A percentile compares a stretch with the other conserved stretches of the same genome.
Conservation (phyloP, 2,797 vertebrate genomes). For the Peromyscus nudipes region DNA sequence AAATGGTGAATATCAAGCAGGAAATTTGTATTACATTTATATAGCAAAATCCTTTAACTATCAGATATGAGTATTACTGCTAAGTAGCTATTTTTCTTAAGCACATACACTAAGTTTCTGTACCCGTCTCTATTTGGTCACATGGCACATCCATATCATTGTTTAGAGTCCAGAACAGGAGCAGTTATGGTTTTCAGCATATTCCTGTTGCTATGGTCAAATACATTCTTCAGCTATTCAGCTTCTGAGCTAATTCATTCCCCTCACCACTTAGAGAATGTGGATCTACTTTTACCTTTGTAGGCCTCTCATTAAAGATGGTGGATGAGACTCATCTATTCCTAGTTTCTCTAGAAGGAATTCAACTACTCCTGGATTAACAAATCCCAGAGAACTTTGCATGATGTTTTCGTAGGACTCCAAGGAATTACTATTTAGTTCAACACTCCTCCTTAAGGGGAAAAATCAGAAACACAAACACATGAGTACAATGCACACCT, state of each 20-base stretch:
- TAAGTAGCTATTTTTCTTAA: conserved; percentile 4
- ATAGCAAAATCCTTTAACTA: neutral
- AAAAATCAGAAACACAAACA: conserved; percentile 31
- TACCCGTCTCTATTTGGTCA: neutral
- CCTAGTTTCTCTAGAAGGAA: conserved; percentile 95
- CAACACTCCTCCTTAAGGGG: conserved; percentile 90
- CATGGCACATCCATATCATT: neutral
- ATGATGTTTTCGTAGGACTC: conserved; percentile 94
- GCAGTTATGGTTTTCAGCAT: neutral
- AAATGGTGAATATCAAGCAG: conserved; percentile 52
- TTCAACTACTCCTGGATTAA: conserved; percentile 96
- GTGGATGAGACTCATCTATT: conserved; percentile 94
- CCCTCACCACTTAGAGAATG: neutral
- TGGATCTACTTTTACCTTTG: conserved; percentile 92
- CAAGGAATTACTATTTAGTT: conserved; percentile 89
- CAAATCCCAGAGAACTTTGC: conserved; percentile 93
- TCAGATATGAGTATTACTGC: neutral
- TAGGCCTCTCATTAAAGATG: conserved; percentile 97
- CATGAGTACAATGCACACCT: neutral
- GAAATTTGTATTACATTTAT: neutral
- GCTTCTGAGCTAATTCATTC: neutral
- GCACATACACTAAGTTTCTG: neutral
- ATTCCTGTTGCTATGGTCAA: neutral
- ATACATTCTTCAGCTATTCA: neutral
- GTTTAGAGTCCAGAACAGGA: neutral